Base-by-base conservation (phyloP, 2,797 vertebrate species). In the Botia almorhae region DNA sequence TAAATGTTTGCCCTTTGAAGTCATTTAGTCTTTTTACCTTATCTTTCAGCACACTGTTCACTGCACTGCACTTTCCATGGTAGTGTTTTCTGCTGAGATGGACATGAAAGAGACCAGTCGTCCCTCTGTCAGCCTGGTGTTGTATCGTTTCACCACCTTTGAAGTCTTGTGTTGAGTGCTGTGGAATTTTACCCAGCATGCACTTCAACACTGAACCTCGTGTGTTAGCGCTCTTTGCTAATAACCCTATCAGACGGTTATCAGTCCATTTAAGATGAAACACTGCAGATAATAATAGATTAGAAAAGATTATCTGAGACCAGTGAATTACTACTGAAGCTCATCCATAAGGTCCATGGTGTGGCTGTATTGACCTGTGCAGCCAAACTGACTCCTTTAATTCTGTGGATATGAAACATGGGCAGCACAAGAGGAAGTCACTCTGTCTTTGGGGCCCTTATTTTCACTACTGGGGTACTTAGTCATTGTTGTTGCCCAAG, bases 251-350 rank as follows among this genome's bases (percentile, higher is more conserved):
- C 80, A 81, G 85, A 90, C 85, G 82, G 88, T 91, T 92, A 89
- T 87, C 85, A 72, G 81, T 81, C 84, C 58, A 85, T 81, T 86
- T 85, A 88, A 90, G 88, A 90, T 92, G 89, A 92, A 90, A 90
- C 58, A 89, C 88, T 87, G 82, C 81, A 50, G 82, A 88, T 91
- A 91, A 91, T 91, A 93, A 88, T 79, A 67, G 82, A 91, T 92
- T 89, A 87, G 90, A 91, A 91, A 83, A 90, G 90, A 93, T 92
- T 92, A 91, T 88, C 87, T 82, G 85, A 85, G 83, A 82, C 82
- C 69, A 0, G 81, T 87, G 88, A 87, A 86, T 87, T 88, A 65
- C 81, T 73, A 29, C 50, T 81, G 85, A 81, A 82, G 84, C 78
- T 81, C 78, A 17, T 73, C 72, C 43, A 29, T 60, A 36, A 50